Percentiles rank a stretch among this genome's conserved stretches.
phyloP scores from a whole-genome alignment of 2,797 vertebrate genomes.

The Rhynchotus rufescens region DNA sequence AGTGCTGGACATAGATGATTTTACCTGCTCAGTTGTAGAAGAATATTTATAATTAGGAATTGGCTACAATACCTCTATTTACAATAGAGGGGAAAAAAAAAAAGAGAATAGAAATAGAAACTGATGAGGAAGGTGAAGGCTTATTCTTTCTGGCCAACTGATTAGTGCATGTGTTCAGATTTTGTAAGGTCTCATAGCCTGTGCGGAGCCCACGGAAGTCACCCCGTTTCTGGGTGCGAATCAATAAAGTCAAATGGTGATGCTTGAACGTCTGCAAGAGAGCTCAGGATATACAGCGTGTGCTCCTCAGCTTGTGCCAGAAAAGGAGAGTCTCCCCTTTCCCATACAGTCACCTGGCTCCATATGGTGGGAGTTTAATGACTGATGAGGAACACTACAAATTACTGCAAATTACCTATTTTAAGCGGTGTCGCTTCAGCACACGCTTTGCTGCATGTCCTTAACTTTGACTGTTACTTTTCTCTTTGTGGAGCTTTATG shows the following conservation, averaged over 20 bases:
- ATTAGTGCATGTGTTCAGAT: not conserved
- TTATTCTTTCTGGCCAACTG: not conserved
- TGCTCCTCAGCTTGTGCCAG: not conserved
- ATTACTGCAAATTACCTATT: not conserved
- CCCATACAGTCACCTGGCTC: not conserved
- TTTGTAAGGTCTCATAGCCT: not conserved
- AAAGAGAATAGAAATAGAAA: not conserved
- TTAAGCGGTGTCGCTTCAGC: not conserved
- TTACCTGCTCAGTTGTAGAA: not conserved
- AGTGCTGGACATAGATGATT: not conserved
- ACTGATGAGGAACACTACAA: not conserved
- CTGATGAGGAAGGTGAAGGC: not conserved
- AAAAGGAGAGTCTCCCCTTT: not conserved
- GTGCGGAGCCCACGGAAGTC: not conserved
- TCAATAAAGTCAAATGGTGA: not conserved
- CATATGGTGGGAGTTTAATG: fast-evolving
- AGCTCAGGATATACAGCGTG: fast-evolving
- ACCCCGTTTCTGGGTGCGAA: not conserved
- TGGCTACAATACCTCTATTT: not conserved
- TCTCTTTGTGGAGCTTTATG: not conserved
- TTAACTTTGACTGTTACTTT: not conserved
- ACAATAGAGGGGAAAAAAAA: too few relatives aligned
- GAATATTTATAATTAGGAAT: not conserved
- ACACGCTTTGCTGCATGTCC: too few relatives aligned
- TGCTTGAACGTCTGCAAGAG: not conserved